These are phyloP conservation scores for Sprattus sprattus DNA, from an alignment of 2,113 vertebrate species.

Conservation along the genomic window DNA sequence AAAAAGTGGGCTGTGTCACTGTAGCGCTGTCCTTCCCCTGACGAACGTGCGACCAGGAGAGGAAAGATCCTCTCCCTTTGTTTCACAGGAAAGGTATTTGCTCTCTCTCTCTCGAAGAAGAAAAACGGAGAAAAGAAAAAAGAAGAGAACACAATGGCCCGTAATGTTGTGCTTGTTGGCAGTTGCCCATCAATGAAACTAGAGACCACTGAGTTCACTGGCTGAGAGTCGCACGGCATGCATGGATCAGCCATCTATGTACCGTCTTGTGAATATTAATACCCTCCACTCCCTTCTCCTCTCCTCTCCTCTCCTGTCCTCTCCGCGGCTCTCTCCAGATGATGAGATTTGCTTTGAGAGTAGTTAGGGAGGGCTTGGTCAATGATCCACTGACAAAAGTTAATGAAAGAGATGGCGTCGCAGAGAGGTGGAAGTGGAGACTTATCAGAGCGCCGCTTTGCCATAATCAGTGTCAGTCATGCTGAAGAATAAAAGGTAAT, in stretches of 20 bases:
- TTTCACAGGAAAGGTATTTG: constrained; percentile 6
- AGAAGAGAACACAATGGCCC: no score
- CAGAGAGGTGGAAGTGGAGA: constrained; percentile 15
- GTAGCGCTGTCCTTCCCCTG: not conserved
- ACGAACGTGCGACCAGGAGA: not conserved
- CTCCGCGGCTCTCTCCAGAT: not conserved
- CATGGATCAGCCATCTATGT: not conserved
- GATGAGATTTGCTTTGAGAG: constrained; percentile 19
- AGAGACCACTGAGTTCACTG: constrained; percentile 23
- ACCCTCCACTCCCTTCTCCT: not conserved
- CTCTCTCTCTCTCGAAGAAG: not conserved
- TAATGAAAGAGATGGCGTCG: constrained; percentile 35
- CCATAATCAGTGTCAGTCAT: constrained; percentile 24
- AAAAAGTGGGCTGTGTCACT: constrained; percentile 30
- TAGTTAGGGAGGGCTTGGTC: constrained; percentile 28
- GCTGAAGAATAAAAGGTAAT: not conserved
- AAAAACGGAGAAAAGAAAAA: not conserved
- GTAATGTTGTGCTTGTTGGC: no score
- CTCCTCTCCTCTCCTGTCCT: not conserved
- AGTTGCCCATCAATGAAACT: no score
- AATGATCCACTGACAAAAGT: constrained; percentile 29
- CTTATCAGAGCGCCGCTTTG: constrained; percentile 7
- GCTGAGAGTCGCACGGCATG: not conserved
- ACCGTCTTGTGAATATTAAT: not conserved
- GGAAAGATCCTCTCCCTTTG: constrained; percentile 34